phyloP scores from a whole-genome alignment of 2,797 vertebrate species.

The Clamator glandarius region DNA sequence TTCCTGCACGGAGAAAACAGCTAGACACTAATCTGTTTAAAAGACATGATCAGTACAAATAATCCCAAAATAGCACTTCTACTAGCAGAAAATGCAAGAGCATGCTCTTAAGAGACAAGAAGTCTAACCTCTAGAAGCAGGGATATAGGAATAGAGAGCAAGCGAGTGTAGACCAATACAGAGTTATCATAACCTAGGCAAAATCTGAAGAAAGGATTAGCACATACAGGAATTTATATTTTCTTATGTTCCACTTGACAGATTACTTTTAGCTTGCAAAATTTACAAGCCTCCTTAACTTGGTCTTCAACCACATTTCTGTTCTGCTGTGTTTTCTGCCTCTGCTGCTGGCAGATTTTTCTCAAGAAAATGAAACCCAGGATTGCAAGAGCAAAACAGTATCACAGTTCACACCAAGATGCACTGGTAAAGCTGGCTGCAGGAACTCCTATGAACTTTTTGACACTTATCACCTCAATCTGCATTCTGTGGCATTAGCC shows the following conservation, averaged over 20 bases:
- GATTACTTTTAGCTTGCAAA: neutral
- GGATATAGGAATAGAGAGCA: neutral
- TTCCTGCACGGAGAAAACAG: neutral
- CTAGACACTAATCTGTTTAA: neutral
- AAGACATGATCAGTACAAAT: neutral
- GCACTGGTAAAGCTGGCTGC: neutral
- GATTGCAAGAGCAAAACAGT: neutral
- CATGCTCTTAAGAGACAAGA: neutral
- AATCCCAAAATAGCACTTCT: neutral
- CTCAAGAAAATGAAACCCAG: neutral
- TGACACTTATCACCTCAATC: neutral
- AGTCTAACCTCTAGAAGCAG: neutral
- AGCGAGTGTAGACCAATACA: neutral
- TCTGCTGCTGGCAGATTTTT: neutral
- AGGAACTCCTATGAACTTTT: neutral
- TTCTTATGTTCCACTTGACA: neutral
- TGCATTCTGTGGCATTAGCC: neutral
- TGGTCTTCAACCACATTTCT: neutral
- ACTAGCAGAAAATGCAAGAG: neutral
- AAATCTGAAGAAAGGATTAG: neutral
- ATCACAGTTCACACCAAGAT: neutral
- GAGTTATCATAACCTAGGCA: neutral
- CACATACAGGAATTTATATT: neutral
- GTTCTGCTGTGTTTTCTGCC: neutral
- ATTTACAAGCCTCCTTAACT: neutral